Evolutionary conservation across 1,140 invertebrate species (phyloP).

Genomic region (Drosophila nigromelanica): DNA sequence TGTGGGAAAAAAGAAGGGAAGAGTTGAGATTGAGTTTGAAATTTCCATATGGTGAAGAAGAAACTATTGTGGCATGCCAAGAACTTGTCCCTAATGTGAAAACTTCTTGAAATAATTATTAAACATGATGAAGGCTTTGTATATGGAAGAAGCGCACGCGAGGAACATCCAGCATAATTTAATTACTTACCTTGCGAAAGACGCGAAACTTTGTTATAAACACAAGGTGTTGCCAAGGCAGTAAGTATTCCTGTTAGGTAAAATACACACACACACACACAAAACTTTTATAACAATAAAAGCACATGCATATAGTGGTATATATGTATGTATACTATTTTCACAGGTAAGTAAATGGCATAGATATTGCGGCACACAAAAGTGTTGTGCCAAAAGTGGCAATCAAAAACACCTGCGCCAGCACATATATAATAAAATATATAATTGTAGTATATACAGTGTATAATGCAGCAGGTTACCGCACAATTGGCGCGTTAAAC

Average conservation of each 20-base stretch:
- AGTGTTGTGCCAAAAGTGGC: constrained; percentile 29
- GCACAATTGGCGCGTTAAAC: constrained; percentile 9
- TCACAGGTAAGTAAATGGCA: constrained; percentile 13
- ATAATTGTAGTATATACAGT: background rate
- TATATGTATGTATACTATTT: background rate
- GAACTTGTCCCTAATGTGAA: constrained; percentile 16
- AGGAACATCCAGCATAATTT: constrained; percentile 30
- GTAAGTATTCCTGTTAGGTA: constrained; percentile 8
- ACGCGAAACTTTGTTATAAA: constrained; percentile 18
- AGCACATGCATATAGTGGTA: background rate
- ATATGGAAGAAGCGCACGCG: background rate
- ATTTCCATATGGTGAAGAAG: constrained; percentile 16
- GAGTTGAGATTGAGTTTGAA: background rate
- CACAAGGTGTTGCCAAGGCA: constrained; percentile 32
- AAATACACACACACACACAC: background rate
- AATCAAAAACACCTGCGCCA: constrained; percentile 33
- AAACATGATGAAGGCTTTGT: constrained; percentile 16
- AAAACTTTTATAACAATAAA: constrained; percentile 5
- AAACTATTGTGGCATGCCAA: constrained; percentile 28
- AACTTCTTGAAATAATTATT: constrained; percentile 17
- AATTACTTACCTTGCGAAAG: constrained; percentile 29
- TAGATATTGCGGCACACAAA: background rate
- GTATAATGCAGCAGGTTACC: constrained; percentile 1
- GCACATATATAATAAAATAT: background rate
- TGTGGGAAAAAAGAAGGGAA: background rate